phyloP scores from a whole-genome alignment of 1,140 invertebrate genomes.

The Berghia stephanieae region DNA sequence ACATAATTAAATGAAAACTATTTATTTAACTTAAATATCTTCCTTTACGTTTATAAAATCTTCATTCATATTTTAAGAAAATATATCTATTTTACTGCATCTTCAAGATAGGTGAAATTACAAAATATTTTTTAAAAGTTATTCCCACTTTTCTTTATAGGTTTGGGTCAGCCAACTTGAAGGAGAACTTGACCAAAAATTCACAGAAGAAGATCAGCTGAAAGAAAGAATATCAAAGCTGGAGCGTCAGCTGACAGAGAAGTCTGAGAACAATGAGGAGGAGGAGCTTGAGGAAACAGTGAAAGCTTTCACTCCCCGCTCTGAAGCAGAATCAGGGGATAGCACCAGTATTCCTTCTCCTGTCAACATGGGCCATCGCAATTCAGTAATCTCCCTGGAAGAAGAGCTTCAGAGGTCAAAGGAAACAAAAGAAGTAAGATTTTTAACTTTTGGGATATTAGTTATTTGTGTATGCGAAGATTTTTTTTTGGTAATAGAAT shows the following conservation, averaged over 20 bases:
- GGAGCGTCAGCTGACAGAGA: constrained; percentile 32
- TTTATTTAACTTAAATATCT: too few species aligned
- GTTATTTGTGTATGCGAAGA: too few species aligned
- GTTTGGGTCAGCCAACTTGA: constrained; percentile 79
- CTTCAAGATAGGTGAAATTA: too few species aligned
- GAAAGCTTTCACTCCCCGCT: background rate
- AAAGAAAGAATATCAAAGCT: constrained; percentile 34
- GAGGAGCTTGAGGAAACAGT: background rate
- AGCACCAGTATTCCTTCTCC: background rate
- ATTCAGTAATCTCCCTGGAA: constrained; percentile 39
- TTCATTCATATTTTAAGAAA: too few species aligned
- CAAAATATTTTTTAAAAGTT: too few species aligned
- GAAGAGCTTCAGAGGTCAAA: constrained; percentile 40
- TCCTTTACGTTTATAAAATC: too few species aligned
- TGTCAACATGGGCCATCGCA: background rate
- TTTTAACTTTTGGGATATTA: too few species aligned
- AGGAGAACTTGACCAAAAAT: constrained; percentile 71
- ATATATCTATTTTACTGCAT: too few species aligned
- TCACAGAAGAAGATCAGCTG: constrained; percentile 34
- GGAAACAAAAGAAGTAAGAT: constrained; percentile 42
- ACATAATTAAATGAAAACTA: too few species aligned
- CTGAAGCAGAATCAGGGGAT: background rate
- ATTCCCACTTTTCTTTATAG: too few species aligned
- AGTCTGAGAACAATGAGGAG: constrained; percentile 13
- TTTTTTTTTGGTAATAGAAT: too few species aligned